A percentile compares a stretch with the other conserved stretches of the same genome.
Evolutionary conservation across 2,113 vertebrate species (phyloP).

Genomic region (Brienomyrus brachyistius): DNA sequence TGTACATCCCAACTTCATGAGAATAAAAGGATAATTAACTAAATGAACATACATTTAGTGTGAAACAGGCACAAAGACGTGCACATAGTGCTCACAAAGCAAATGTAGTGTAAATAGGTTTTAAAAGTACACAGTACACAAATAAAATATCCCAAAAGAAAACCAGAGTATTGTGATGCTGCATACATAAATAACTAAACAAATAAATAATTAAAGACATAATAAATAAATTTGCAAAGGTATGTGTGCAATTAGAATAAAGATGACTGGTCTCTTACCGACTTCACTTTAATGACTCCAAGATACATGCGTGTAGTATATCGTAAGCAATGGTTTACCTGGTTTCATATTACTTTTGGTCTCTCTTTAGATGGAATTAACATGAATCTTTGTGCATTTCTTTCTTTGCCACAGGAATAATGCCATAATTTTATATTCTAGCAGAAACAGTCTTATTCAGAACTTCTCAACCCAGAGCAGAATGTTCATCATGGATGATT

Average conservation of each 20-base stretch:
- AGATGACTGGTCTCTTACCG: not conserved
- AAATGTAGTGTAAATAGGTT: not conserved
- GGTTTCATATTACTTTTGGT: not conserved
- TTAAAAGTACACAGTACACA: not conserved
- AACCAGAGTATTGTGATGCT: not conserved
- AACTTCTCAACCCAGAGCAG: constrained; percentile 51
- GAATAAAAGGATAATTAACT: too few relatives aligned
- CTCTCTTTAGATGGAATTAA: not conserved
- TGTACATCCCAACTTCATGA: not conserved
- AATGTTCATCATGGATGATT: constrained; percentile 58
- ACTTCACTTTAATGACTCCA: not conserved
- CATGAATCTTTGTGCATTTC: not conserved
- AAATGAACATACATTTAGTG: not conserved
- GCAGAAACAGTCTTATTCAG: constrained; percentile 47
- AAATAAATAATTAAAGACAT: not conserved
- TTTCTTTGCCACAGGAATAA: constrained; percentile 21
- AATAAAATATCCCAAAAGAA: not conserved
- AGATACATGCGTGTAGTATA: not conserved
- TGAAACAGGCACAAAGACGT: not conserved
- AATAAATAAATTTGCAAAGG: not conserved
- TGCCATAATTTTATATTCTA: constrained; percentile 22
- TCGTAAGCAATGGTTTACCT: not conserved
- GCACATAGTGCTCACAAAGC: not conserved
- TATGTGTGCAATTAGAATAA: not conserved
- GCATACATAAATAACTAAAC: not conserved